Evolutionary conservation across 1,140 invertebrate genomes (phyloP), one percentile per base, ranked within the genome.

Genomic region (Calliphora vicina): DNA sequence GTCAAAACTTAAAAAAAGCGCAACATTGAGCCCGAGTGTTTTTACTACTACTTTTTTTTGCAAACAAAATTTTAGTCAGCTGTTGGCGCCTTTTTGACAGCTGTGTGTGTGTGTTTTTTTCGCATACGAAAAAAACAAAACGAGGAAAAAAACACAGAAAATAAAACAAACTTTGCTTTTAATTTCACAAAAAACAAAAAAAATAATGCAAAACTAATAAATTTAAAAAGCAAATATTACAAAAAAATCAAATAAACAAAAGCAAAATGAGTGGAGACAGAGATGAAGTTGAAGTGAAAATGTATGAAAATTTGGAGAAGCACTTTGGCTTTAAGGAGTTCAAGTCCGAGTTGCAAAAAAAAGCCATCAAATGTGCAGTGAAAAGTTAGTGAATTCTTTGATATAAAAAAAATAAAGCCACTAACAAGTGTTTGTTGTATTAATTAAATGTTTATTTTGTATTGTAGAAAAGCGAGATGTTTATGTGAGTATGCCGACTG

Each of bases 401-500:
- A 10, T 35, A 43, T 73, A 25, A 2, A 80, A 17, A 35, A 17
- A 57, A 42, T 73, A 43, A 82, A n/a, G n/a, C 15, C 12, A 8
- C 12, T 17, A 50, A 17, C 45, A 50, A 50, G 45, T 50, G 4
- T 50, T 50, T 50, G 13, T 50, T 17, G 17, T 50, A 50, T 17
- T 50, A 50, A 50, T 17, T 50, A 50, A 17, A 6, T 50, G 45
- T 50, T 80, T 74, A 71, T 80, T 83, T 27, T 20, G 15, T 17
- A n/a, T 85, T 86, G 93, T 85, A 94, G 95, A 94, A 86, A 93
- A 94, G 86, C 92, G 93, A 86, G 95, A 96, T 93, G 93, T 95
- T 10, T 96, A 94, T 90, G 95, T 97, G 26, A 95, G 97, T 86
- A 98, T 98, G 97, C 96, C 97, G 5, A 98, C 96, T 84, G 97